These are phyloP conservation scores for Tolmerus cingulatus DNA, from an alignment of 2,888 invertebrate species.

Conservation along the genomic window DNA sequence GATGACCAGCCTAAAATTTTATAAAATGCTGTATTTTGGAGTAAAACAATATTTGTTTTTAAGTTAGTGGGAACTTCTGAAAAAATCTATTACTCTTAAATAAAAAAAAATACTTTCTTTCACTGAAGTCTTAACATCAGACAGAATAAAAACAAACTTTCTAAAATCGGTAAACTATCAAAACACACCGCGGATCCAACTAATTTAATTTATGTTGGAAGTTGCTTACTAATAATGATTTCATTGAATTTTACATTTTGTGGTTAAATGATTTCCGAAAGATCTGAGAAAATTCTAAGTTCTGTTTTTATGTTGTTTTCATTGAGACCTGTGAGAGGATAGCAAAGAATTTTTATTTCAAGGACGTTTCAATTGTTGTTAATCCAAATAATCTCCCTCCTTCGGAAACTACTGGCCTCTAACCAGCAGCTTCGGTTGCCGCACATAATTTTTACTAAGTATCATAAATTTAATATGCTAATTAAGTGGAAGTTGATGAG, in stretches of 20 bases:
- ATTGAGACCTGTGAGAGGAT: neutral
- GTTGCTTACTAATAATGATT: neutral
- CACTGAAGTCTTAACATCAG: too few relatives aligned
- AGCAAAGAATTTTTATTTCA: neutral
- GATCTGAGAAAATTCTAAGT: neutral
- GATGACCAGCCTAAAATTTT: conserved; percentile 71
- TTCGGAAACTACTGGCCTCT: neutral
- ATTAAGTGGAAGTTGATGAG: neutral
- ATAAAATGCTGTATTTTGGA: neutral
- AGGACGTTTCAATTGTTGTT: neutral
- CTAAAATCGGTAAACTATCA: neutral
- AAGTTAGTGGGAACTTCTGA: neutral
- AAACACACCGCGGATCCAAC: neutral
- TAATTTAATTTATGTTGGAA: neutral
- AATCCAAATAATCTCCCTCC: neutral
- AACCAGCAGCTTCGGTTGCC: neutral
- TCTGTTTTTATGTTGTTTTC: neutral
- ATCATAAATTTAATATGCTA: neutral
- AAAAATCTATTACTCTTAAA: too few relatives aligned
- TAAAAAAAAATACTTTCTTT: too few relatives aligned
- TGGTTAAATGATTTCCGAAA: neutral
- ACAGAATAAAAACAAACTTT: neutral
- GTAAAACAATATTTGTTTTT: neutral
- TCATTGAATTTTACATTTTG: neutral
- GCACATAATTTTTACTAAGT: neutral